A percentile compares a stretch with the other conserved stretches of the same genome.
Evolutionary conservation across 2,888 invertebrate species (phyloP).

Genomic region (Nasonovia ribisnigri): DNA sequence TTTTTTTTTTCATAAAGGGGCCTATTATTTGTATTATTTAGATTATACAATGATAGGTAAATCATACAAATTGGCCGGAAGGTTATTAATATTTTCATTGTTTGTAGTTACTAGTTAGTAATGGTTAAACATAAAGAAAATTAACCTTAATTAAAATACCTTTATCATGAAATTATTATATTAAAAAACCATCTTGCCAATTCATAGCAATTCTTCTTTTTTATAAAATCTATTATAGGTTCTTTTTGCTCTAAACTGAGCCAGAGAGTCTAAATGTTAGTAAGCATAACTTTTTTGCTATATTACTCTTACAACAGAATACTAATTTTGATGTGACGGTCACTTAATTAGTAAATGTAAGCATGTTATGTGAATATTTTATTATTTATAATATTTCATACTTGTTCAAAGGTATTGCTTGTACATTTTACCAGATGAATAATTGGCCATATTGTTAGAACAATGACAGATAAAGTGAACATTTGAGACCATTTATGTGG

Average conservation of each 20-base stretch:
- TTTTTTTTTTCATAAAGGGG: not conserved
- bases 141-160: not conserved
- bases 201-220: not conserved
- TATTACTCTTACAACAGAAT: not conserved
- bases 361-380: not conserved
- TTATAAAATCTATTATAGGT: not conserved
- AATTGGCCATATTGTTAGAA: constrained; percentile 62
- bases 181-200: not conserved
- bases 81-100: not conserved
- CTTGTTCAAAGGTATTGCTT: constrained; percentile 64
- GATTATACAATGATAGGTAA: not conserved
- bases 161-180: not conserved
- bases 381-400: constrained; percentile 36
- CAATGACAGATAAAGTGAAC: constrained; percentile 65
- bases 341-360: not conserved
- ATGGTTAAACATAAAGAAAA: not conserved
- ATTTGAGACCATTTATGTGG: constrained; percentile 66
- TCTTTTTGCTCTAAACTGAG: not conserved
- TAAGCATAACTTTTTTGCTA: not conserved
- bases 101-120: not conserved
- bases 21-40: not conserved
- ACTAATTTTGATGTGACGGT: not conserved
- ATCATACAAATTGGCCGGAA: not conserved
- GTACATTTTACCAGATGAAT: constrained; percentile 65
- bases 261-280: not conserved